These are phyloP conservation scores for Lamprologus lemairii DNA, from an alignment of 2,113 vertebrate genomes.

Conservation along the genomic window DNA sequence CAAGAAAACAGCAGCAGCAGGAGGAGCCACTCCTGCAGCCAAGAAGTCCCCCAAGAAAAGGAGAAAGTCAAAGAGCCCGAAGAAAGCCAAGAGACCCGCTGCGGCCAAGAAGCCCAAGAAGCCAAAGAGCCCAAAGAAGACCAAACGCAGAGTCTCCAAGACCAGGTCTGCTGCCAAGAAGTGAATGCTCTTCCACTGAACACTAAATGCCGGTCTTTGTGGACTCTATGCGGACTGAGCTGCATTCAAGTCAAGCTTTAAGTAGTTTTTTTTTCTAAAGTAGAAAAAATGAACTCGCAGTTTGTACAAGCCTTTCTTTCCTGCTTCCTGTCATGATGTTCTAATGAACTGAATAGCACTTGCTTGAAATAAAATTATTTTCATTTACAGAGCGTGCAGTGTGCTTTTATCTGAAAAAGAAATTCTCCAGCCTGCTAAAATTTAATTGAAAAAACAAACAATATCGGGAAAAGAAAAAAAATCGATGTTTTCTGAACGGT, in stretches of 20 bases:
- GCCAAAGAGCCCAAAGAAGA: slow-evolving; percentile 33
- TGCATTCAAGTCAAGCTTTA: neutral
- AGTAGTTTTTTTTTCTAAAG: neutral
- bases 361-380: slow-evolving; percentile 24
- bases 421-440: neutral
- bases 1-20: slow-evolving; percentile 9
- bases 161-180: slow-evolving; percentile 33
- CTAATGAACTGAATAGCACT: neutral
- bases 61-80: slow-evolving; percentile 47
- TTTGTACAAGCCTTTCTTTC: neutral
- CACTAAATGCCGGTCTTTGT: neutral
- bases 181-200: neutral
- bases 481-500: neutral
- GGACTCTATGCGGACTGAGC: slow-evolving; percentile 14
- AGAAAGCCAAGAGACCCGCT: slow-evolving; percentile 29
- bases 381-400: neutral
- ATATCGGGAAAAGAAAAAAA: neutral
- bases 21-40: neutral
- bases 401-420: neutral
- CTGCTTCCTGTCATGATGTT: neutral
- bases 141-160: slow-evolving; percentile 8
- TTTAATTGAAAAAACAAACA: neutral
- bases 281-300: neutral
- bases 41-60: slow-evolving; percentile 57
- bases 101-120: slow-evolving; percentile 29